A percentile compares a stretch with the other conserved stretches of the same genome.
phyloP scores from a whole-genome alignment of 2,888 invertebrate genomes.

The Carcina quercana region DNA sequence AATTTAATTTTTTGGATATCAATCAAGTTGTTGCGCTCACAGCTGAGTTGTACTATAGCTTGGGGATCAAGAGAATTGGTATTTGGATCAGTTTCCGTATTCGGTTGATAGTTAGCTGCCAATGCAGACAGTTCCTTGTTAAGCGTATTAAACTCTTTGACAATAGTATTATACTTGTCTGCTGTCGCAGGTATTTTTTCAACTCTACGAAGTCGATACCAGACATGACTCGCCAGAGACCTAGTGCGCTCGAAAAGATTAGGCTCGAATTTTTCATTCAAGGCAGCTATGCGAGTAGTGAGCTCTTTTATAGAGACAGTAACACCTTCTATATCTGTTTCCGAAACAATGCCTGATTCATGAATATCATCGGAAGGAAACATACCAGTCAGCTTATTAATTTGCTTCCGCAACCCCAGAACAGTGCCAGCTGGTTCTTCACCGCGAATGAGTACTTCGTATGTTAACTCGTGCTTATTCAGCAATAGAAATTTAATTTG shows the following conservation, averaged over 20 bases:
- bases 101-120: neutral
- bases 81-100: too few relatives aligned
- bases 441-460: slow-evolving; percentile 6
- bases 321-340: neutral
- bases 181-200: too few relatives aligned
- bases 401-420: slow-evolving; percentile 3
- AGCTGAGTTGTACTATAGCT: neutral
- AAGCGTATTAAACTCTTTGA: neutral
- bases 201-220: neutral
- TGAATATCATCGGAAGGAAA: neutral
- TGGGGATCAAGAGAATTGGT: neutral
- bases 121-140: neutral
- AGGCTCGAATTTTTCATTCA: neutral
- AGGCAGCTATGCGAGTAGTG: neutral
- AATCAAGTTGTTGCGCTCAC: neutral
- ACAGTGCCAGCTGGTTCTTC: slow-evolving; percentile 3
- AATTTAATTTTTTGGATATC: slow-evolving; percentile 7
- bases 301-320: neutral
- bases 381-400: neutral
- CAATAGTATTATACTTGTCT: neutral
- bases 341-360: neutral
- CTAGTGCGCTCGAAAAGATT: neutral
- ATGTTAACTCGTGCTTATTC: slow-evolving; percentile 5
- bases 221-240: neutral
- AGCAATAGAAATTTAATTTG: slow-evolving; percentile 4